Evolutionary conservation across 2,797 vertebrate genomes (phyloP).

Genomic region (Squalus acanthias): DNA sequence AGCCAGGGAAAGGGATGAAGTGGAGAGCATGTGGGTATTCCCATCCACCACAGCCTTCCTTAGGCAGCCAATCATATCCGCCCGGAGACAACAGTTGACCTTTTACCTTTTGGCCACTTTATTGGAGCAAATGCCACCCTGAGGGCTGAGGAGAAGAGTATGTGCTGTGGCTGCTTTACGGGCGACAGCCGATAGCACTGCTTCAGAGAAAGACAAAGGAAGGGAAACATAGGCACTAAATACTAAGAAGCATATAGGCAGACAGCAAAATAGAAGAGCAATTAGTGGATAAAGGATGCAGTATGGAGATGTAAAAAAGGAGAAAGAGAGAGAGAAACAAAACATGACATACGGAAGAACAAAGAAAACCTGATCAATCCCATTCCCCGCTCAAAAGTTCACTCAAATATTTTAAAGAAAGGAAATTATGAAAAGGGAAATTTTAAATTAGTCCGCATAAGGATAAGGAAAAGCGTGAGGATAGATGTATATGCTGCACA

Average conservation of each 20-base stretch:
- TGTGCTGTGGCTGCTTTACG: neutral
- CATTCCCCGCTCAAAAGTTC: neutral
- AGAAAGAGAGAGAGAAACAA: neutral
- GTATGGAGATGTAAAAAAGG: neutral
- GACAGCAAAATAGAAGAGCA: neutral
- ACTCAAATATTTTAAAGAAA: neutral
- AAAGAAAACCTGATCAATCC: neutral
- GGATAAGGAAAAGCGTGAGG: neutral
- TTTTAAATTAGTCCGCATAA: neutral
- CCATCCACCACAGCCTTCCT: conserved; percentile 49
- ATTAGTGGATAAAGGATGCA: neutral
- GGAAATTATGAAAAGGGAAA: neutral
- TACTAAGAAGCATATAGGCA: neutral
- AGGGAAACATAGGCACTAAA: neutral
- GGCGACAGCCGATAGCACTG: neutral
- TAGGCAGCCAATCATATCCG: conserved; percentile 51
- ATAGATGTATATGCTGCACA: neutral
- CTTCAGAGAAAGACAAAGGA: conserved; percentile 8
- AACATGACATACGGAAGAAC: neutral
- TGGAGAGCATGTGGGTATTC: conserved; percentile 54
- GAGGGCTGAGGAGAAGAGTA: conserved; percentile 33
- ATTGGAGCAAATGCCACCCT: conserved; percentile 50
- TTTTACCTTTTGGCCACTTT: conserved; percentile 51
- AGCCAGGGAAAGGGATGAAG: conserved; percentile 49
- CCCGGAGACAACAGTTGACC: conserved; percentile 49